These are phyloP conservation scores for Drosophila eugracilis DNA, from an alignment of 1,140 invertebrate genomes.

Conservation along the genomic window DNA sequence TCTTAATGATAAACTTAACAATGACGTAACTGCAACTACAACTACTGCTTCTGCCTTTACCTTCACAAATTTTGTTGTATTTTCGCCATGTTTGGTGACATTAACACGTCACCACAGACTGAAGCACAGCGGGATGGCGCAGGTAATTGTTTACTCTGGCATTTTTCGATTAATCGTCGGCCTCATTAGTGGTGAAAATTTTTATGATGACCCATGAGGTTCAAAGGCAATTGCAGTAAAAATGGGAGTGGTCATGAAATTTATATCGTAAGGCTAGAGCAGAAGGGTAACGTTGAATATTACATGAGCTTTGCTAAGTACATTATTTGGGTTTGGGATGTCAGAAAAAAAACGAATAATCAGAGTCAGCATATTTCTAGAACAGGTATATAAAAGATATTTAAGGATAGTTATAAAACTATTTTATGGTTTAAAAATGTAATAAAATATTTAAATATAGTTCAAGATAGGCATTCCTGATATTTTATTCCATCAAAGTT, in stretches of 20 bases:
- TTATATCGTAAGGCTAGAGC: neutral
- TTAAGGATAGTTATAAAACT: no score
- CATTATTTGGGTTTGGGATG: no score
- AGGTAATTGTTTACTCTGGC: slow-evolving; percentile 44
- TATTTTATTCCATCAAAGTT: no score
- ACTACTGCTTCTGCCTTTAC: slow-evolving; percentile 17
- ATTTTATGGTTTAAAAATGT: no score
- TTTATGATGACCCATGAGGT: slow-evolving; percentile 69
- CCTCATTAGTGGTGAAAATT: slow-evolving; percentile 79
- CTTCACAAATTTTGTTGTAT: slow-evolving; percentile 5
- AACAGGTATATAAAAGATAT: no score
- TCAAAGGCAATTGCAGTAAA: slow-evolving; percentile 15
- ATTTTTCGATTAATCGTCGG: slow-evolving; percentile 71
- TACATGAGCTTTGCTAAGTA: neutral
- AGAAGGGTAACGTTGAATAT: neutral
- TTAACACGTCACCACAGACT: slow-evolving; percentile 63
- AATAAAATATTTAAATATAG: no score
- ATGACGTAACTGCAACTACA: slow-evolving; percentile 63
- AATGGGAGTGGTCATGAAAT: slow-evolving; percentile 13
- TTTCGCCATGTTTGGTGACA: slow-evolving; percentile 45
- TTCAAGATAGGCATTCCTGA: no score
- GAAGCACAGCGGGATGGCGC: slow-evolving; percentile 17
- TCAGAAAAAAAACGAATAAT: no score
- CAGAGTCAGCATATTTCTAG: no score
- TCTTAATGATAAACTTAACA: slow-evolving; percentile 40